Evolutionary conservation across 2,113 vertebrate species (phyloP), one percentile per base, ranked within the genome.

Genomic region (Narcine bancroftii): DNA sequence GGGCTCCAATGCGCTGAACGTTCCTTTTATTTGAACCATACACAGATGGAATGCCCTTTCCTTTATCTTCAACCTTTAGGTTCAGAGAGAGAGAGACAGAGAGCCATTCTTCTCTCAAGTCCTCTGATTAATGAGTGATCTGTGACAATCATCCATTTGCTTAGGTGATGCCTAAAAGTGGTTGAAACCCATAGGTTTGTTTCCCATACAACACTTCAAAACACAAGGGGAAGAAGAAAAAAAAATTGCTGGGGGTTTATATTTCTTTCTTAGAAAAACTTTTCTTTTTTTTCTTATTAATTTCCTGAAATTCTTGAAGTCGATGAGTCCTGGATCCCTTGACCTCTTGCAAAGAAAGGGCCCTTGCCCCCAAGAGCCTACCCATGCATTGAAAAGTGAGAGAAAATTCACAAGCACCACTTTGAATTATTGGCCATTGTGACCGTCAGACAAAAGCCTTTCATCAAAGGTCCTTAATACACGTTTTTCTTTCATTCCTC

Each of bases 381-480:
- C 26, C 75, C 24, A 36, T 13, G 42, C 89, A 69, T 69, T 91
- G 89, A 91, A 91, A 53, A 60, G 81, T 56, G 81, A 60, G 33
- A 87, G 77, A 50, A 91, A 91, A 91, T 69, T 91, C 89, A 91
- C 65, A 91, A 91, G 89, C 60, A 71, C 89, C 89, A 66, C 89
- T 69, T 91, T 91, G 65, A 91, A 91, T 91, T 69, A 91, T 66
- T 91, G 89, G 63, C 89, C 56, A 91, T 96, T 96, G 96, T 96
- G 94, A 93, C 92, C 93, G 96, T 98, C 98, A 98, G 98, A 99
- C 98, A 99, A 99, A 96, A 98, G 97, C 94, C 96, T 98, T 98
- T 98, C 97, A 98, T 98, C 97, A 97, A 95, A 96, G 96, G 94
- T 97, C 97, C 97, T 98, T 98, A 98, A 98, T 97, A 97, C 97